Evolutionary conservation across 1,140 invertebrate species (phyloP), one percentile per base, ranked within the genome.

Genomic region (Sycophaga agraensis): DNA sequence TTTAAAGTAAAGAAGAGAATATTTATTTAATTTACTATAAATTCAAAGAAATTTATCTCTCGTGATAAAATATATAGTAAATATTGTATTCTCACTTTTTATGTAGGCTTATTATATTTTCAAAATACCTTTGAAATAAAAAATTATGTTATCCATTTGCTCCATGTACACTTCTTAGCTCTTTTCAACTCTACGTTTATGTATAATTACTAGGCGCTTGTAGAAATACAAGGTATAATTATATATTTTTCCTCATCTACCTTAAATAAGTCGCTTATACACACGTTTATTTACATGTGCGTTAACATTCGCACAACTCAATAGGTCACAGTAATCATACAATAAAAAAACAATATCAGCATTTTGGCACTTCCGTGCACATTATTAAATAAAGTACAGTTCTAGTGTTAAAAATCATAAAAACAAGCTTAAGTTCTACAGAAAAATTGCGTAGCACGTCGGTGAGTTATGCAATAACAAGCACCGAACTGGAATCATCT

Each of bases 251-350:
- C 61, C 24, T 50, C 43, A 8, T 35, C 21, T 55, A 61, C 43
- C 46, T 56, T 58, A 63, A 57, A 50, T 58, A 63, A 63, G 42
- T 63, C 35, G 46, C 54, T 63, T 63, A 58, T 63, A 58, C 61
- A 63, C 61, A 63, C 21, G 16, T 26, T 50, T 63, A 51, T 63
- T 34, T 63, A 63, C 48, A 57, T 4, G 40, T 58, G 28, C 54
- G 28, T 40, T 6, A 51, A 35, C 14, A n/a, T 35, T 31, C 40
- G 48, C 54, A 56, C 28, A 56, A 62, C 49, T 31, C 12, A 61
- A n/a, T 26, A 11, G 5, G n/a, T 51, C 19, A 62, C 16, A 42
- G 21, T 16, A 60, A 60, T 53, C 16, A 43, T 53, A 60, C 21
- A 40, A 50, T 37, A 8, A 53, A 60, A 39, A 57, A 62, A 35